Percentiles rank a stretch among this genome's conserved stretches.
Conservation (phyloP, 2,797 vertebrate genomes). For the Babyrousa celebensis region DNA sequence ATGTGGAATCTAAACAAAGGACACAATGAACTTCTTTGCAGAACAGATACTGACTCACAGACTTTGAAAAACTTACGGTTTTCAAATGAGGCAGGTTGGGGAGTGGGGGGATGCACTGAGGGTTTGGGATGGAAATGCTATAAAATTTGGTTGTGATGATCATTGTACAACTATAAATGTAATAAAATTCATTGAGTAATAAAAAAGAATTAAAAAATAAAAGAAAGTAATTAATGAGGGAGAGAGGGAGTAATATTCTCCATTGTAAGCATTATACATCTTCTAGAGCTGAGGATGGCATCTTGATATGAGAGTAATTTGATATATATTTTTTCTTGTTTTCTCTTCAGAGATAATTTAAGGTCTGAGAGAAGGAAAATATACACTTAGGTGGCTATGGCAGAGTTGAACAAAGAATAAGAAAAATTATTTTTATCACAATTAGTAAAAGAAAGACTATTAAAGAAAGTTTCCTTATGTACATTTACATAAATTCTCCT, state of each 20-base stretch:
- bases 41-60: too few species aligned
- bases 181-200: too few species aligned
- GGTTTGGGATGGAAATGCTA: too few species aligned
- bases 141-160: too few species aligned
- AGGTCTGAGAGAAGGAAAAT: slow-evolving; percentile 7
- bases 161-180: too few species aligned
- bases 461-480: not conserved
- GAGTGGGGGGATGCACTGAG: too few species aligned
- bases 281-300: not conserved
- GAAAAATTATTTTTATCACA: slow-evolving; percentile 22
- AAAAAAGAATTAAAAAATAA: not conserved
- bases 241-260: not conserved
- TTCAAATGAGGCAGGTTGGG: too few species aligned
- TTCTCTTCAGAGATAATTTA: not conserved
- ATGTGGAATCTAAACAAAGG: too few species aligned
- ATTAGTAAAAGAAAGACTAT: slow-evolving; percentile 34
- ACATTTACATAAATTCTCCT: not conserved
- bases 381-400: not conserved
- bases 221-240: not conserved
- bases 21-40: too few species aligned
- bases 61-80: too few species aligned
- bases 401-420: slow-evolving; percentile 48
- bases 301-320: not conserved
- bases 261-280: not conserved
- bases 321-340: not conserved